Percentiles rank a stretch among this genome's conserved stretches.
Conservation (phyloP, 2,888 invertebrate genomes). For the Aporophyla nigra region DNA sequence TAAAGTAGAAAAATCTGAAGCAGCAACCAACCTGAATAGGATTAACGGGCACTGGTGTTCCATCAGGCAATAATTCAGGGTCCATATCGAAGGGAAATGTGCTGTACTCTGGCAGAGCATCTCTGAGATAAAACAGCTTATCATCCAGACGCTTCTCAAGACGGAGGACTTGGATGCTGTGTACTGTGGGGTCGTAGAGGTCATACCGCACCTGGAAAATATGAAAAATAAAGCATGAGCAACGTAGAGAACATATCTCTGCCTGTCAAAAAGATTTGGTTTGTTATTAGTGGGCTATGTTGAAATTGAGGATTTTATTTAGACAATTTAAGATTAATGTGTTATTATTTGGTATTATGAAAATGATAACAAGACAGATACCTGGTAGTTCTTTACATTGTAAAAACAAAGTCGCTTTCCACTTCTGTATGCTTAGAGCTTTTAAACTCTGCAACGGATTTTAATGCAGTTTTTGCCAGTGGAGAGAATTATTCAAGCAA, state of each 20-base stretch:
- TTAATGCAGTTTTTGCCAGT: too few species aligned
- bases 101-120: constrained; percentile 97
- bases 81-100: constrained; percentile 98
- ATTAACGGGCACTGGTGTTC: constrained; percentile 95
- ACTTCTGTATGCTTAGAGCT: too few species aligned
- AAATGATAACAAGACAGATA: background rate
- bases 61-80: constrained; percentile 94
- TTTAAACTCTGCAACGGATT: too few species aligned
- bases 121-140: constrained; percentile 96
- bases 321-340: background rate
- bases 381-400: too few species aligned
- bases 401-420: too few species aligned
- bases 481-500: too few species aligned
- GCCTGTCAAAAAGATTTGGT: background rate
- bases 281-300: too few species aligned
- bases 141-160: constrained; percentile 98
- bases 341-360: background rate
- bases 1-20: background rate
- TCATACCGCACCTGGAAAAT: constrained; percentile 93
- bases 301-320: background rate
- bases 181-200: constrained; percentile 98
- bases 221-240: background rate
- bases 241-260: too few species aligned
- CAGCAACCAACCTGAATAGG: constrained; percentile 90
- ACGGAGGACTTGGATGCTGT: constrained; percentile 96